These are phyloP conservation scores for Aegithalos caudatus DNA, from an alignment of 2,113 vertebrate genomes.

Conservation along the genomic window DNA sequence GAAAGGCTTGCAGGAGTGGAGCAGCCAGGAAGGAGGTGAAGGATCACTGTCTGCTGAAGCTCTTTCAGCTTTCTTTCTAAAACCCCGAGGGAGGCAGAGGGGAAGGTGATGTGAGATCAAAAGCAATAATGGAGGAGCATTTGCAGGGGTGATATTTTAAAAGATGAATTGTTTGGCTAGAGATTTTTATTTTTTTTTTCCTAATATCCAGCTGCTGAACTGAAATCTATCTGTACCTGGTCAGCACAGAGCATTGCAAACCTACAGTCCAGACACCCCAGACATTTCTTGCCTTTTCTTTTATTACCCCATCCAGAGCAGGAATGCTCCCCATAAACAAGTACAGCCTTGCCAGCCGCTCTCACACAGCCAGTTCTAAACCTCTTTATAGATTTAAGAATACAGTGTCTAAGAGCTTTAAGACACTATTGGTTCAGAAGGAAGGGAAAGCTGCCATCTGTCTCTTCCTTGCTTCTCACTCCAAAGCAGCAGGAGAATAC, in stretches of 20 bases:
- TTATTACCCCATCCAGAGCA: neutral
- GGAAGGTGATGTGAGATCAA: constrained; percentile 15
- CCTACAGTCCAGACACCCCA: neutral
- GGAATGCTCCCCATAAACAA: neutral
- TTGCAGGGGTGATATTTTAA: neutral
- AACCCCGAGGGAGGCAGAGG: neutral
- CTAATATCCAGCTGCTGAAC: neutral
- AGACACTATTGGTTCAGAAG: constrained; percentile 18
- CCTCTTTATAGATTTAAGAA: constrained; percentile 25
- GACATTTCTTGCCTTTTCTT: neutral
- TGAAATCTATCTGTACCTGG: neutral
- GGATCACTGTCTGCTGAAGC: neutral
- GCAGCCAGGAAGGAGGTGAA: constrained; percentile 12
- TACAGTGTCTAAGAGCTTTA: constrained; percentile 21
- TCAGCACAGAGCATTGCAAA: neutral
- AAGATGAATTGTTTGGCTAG: neutral
- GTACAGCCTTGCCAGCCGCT: neutral
- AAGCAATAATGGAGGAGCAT: constrained; percentile 1
- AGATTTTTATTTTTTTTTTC: neutral
- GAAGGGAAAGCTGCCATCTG: constrained; percentile 44
- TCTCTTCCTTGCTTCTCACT: constrained; percentile 8
- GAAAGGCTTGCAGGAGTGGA: neutral
- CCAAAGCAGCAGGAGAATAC: constrained; percentile 3
- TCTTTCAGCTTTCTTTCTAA: constrained; percentile 2
- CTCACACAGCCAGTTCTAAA: neutral